Conservation (phyloP, 2,888 invertebrate genomes). For the Cremastobaeus sp. region DNA sequence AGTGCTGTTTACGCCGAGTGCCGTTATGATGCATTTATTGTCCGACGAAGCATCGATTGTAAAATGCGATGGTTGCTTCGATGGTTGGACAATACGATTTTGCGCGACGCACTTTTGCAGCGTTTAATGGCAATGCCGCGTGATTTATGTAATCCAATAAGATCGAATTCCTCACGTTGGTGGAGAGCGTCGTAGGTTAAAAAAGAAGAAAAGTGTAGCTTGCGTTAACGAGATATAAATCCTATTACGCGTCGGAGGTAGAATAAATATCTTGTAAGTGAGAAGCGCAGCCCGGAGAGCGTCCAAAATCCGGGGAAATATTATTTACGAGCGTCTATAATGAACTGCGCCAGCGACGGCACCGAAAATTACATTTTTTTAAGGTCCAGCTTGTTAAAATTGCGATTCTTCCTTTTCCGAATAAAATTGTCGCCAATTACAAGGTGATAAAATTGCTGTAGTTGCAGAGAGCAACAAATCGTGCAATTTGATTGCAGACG, state of each 20-base stretch:
- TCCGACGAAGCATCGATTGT: not conserved
- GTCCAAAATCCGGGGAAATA: constrained; percentile 16
- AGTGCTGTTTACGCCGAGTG: too few relatives aligned
- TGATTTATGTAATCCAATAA: constrained; percentile 59
- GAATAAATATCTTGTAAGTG: constrained; percentile 48
- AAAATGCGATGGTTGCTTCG: not conserved
- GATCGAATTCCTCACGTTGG: constrained; percentile 53
- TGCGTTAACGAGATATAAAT: constrained; percentile 79
- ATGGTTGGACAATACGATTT: constrained; percentile 11
- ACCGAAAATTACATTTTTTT: constrained; percentile 1
- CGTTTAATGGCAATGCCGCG: constrained; percentile 37
- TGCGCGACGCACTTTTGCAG: constrained; percentile 6
- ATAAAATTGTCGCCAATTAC: not conserved
- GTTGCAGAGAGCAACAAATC: not conserved
- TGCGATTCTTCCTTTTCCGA: not conserved
- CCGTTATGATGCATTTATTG: not conserved
- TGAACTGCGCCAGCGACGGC: too few relatives aligned
- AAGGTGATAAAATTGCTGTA: too few relatives aligned
- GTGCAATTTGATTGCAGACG: too few relatives aligned
- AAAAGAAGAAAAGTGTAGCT: constrained; percentile 65
- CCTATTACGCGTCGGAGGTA: constrained; percentile 75
- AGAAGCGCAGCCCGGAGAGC: constrained; percentile 21
- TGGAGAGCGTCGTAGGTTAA: constrained; percentile 23
- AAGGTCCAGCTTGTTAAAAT: constrained; percentile 5
- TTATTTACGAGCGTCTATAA: constrained; percentile 25